Base-by-base conservation (phyloP, 2,113 vertebrate species). In the Chaetorhynchus papuensis region DNA sequence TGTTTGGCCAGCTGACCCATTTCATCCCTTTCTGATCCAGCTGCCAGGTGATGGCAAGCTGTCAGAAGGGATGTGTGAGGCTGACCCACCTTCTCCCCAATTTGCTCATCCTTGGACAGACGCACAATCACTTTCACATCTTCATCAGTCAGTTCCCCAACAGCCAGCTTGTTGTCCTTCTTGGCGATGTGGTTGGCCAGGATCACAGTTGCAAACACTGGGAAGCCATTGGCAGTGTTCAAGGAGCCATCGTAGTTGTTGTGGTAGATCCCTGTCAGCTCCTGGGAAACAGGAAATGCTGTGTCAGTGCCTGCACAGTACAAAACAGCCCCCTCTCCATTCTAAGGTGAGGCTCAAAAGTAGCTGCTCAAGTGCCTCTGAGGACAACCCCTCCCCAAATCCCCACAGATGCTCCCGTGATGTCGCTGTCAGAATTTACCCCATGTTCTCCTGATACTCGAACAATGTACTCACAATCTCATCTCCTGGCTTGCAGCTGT, bases 161-260 rank as follows among this genome's bases (percentile, higher is more conserved):
- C 92, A 0, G 99, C 99, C 8, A 99, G 98, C 49, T 99, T 99
- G 90, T 99, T 97, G 54, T 99, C 99, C 79, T 98, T 98, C 84
- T 99, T 98, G 44, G 98, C 95, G 2, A 99, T 98, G 77, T 99
- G 99, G 96, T 99, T 99, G 97, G 99, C 99, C 89, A 99, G 94
- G 95, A 99, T 99, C 45, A 99, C 98, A 0, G 99, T 99, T 9
- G 99, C 99, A 2, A 99, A 99, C 61, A 99, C 99, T 0, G 99
- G 99, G 95, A 99, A 99, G 41, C 99, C 99, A 0, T 99, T 99
- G 68, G 99, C 98, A 33, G 99, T 99, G 97, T 99, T 99, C 60
- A 99, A 98, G 13, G 99, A 99, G 86, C 99, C 99, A 1, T 99
- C 99, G 0, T 99, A 99, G 97, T 99, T 99, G 97, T 99, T 99